Evolutionary conservation across 37 sponge, comb jelly and placozoan species (phyloP), one percentile per base, ranked within the genome.

Genomic region (Cliona cf. orientalis): DNA sequence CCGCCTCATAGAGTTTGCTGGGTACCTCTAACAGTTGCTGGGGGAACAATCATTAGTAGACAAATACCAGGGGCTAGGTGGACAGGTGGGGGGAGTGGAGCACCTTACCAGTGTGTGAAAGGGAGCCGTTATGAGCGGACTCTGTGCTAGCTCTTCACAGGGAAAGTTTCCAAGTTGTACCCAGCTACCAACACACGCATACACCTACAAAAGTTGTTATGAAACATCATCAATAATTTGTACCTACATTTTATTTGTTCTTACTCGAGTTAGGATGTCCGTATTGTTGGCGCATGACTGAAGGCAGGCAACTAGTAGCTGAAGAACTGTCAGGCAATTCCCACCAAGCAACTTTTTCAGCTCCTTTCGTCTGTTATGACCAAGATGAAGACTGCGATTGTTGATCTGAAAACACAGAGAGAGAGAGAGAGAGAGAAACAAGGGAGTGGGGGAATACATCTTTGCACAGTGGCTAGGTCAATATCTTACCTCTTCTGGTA

Each of bases 401-500:
- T 58, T 32, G 29, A 86, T 64, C 91, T 91, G 31, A 23, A 29
- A 66, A 2, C 22, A 44, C 46, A 53, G 55, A 22, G 66, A 69
- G 44, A 5, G 33, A n/a, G 39, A 32, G 42, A 61, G 62, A 42
- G 28, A 56, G 17, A 70, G 34, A 41, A 43, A 55, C n/a, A 42
- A 39, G 70, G 4, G 60, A 43, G 26, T n/a, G 49, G 6, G 38
- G 23, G 5, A 45, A 5, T 22, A 32, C 40, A 34, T 21, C 31
- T 42, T 46, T 31, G 69, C 26, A 53, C 46, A 42, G 26, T 26
- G 39, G 49, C 5, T 33, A 31, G 1, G 2, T 14, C 23, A 61
- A 38, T n/a, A 21, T 44, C 76, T 28, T 37, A 92, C 90, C 80
- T 95, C 96, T 44, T 95, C 93, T 7, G 94, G 94, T 21, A 95